Evolutionary conservation across 1,140 invertebrate species (phyloP).

Genomic region (Bradynema listronoti): DNA sequence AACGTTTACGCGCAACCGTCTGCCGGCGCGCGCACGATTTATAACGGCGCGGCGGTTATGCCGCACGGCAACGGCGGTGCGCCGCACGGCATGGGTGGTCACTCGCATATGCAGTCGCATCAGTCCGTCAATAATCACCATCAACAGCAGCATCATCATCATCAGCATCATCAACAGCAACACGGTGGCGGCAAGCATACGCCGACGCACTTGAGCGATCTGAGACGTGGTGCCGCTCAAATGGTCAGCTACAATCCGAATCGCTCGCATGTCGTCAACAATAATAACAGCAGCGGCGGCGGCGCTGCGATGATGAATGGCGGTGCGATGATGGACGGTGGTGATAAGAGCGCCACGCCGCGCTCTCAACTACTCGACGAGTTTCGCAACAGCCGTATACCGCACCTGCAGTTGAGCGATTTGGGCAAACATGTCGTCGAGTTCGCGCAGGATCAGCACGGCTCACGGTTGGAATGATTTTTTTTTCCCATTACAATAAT

Average conservation of each 20-base stretch:
- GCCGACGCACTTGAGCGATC: not conserved
- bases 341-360: slow-evolving; percentile 23
- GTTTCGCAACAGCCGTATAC: slow-evolving; percentile 62
- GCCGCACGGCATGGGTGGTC: not conserved
- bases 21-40: not conserved
- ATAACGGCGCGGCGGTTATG: slow-evolving; percentile 1
- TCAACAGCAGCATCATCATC: not conserved
- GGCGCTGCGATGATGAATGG: not conserved
- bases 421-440: slow-evolving; percentile 88
- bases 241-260: slow-evolving; percentile 1
- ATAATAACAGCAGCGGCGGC: not conserved
- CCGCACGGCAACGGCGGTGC: not conserved
- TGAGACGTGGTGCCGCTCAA: not conserved
- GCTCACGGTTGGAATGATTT: slow-evolving; percentile 67
- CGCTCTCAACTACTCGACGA: slow-evolving; percentile 50
- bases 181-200: not conserved
- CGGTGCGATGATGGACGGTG: slow-evolving; percentile 4
- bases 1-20: slow-evolving; percentile 3
- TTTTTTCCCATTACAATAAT: too few species aligned
- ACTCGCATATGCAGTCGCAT: not conserved
- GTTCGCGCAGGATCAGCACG: slow-evolving; percentile 99
- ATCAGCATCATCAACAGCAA: not conserved
- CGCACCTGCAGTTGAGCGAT: slow-evolving; percentile 84
- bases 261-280: not conserved
- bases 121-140: slow-evolving; percentile 1